Percentiles rank a stretch among this genome's conserved stretches.
Conservation (phyloP, 2,113 vertebrate species). For the Chaenogobius annularis region DNA sequence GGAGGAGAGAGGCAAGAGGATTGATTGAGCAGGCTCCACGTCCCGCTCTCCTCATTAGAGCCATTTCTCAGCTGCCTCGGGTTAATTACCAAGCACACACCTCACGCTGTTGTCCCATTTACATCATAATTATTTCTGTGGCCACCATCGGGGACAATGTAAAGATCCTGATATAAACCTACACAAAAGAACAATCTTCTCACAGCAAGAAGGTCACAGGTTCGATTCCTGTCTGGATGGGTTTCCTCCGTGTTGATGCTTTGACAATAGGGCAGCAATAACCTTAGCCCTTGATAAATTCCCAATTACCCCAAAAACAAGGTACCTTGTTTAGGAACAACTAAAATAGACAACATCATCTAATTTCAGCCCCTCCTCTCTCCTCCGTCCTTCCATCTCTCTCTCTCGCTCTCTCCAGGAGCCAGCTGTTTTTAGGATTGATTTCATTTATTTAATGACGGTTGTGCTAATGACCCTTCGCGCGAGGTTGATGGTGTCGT, state of each 20-base stretch:
- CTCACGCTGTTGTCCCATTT: conserved; percentile 85
- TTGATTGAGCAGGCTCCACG: conserved; percentile 83
- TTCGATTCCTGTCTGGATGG: no score
- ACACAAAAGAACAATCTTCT: background rate
- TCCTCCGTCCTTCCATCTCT: conserved; percentile 55
- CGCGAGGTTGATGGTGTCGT: conserved; percentile 77
- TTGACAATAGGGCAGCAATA: background rate
- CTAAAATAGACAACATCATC: conserved; percentile 38
- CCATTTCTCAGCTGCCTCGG: conserved; percentile 86
- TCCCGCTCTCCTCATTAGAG: conserved; percentile 85
- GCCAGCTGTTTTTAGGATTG: conserved; percentile 84
- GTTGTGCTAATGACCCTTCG: conserved; percentile 79
- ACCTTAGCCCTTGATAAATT: background rate
- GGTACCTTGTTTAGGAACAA: background rate
- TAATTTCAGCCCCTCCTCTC: conserved; percentile 53
- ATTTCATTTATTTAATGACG: conserved; percentile 86
- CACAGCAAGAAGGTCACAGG: no score
- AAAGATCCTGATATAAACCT: conserved; percentile 71
- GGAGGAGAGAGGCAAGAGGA: conserved; percentile 75
- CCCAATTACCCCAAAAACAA: background rate
- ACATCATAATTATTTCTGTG: conserved; percentile 93
- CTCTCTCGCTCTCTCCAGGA: conserved; percentile 53
- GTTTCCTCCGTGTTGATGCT: no score
- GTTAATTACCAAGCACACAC: conserved; percentile 90
- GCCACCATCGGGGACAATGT: conserved; percentile 75